Conservation (phyloP, 2,113 vertebrate species). For the Equus quagga region DNA sequence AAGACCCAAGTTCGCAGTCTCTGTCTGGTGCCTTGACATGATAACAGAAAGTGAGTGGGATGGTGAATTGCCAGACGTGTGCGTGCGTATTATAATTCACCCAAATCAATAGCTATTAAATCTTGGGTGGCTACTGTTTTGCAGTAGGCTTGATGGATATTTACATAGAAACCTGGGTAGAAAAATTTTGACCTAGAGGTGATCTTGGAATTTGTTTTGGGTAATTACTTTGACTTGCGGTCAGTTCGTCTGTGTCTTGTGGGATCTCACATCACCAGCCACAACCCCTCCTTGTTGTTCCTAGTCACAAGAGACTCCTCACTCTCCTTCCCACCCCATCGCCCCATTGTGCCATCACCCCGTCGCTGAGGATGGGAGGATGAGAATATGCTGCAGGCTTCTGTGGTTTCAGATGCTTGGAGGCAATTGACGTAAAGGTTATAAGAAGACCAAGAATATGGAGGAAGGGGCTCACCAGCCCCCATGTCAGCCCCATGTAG, state of each 20-base stretch:
- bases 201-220: neutral
- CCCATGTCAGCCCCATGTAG: fast-evolving
- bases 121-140: neutral
- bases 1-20: neutral
- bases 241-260: neutral
- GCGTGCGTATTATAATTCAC: fast-evolving
- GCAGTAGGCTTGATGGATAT: neutral
- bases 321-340: fast-evolving
- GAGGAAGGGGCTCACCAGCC: neutral
- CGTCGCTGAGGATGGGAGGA: neutral
- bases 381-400: neutral
- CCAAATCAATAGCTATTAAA: neutral
- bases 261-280: neutral
- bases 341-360: fast-evolving
- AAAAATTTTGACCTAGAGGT: neutral
- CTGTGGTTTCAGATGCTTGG: neutral
- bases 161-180: neutral
- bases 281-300: fast-evolving
- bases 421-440: neutral
- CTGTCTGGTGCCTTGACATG: neutral
- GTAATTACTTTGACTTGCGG: neutral
- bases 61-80: neutral
- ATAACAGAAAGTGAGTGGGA: neutral
- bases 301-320: neutral
- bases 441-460: neutral